A percentile compares a stretch with the other conserved stretches of the same genome.
These are phyloP conservation scores for Steinernema carpocapsae DNA, from an alignment of 2,888 invertebrate species.

Conservation along the genomic window DNA sequence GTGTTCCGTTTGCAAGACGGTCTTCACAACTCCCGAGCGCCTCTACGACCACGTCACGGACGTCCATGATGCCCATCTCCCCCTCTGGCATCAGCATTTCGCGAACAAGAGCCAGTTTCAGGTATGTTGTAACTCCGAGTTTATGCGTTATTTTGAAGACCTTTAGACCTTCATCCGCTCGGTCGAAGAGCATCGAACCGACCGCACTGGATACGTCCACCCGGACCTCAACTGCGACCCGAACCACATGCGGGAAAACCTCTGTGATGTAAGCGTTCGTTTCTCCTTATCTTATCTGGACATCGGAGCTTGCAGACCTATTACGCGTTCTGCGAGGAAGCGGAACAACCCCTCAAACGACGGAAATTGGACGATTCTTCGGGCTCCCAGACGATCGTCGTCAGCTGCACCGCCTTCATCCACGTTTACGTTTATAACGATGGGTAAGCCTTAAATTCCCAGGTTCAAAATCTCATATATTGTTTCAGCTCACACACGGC, in stretches of 20 bases:
- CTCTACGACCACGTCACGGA: constrained; percentile 16
- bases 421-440: constrained; percentile 18
- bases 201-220: constrained; percentile 6
- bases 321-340: constrained; percentile 21
- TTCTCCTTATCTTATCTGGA: not conserved
- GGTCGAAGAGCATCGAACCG: constrained; percentile 19
- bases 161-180: not conserved
- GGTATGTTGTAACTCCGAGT: no score
- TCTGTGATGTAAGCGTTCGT: constrained; percentile 9
- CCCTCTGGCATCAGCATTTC: constrained; percentile 22
- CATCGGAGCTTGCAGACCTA: constrained; percentile 6
- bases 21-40: not conserved
- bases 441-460: not conserved
- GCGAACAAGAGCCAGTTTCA: not conserved
- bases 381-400: not conserved
- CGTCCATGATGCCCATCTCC: not conserved
- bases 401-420: constrained; percentile 11
- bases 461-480: not conserved
- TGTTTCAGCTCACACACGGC: constrained; percentile 8
- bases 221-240: constrained; percentile 1
- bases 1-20: not conserved
- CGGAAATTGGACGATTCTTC: constrained; percentile 10
- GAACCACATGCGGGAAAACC: constrained; percentile 20
- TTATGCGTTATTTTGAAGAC: not conserved
- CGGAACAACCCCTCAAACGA: constrained; percentile 5